Conservation (phyloP, 2,797 vertebrate genomes). For the Mus spretus region DNA sequence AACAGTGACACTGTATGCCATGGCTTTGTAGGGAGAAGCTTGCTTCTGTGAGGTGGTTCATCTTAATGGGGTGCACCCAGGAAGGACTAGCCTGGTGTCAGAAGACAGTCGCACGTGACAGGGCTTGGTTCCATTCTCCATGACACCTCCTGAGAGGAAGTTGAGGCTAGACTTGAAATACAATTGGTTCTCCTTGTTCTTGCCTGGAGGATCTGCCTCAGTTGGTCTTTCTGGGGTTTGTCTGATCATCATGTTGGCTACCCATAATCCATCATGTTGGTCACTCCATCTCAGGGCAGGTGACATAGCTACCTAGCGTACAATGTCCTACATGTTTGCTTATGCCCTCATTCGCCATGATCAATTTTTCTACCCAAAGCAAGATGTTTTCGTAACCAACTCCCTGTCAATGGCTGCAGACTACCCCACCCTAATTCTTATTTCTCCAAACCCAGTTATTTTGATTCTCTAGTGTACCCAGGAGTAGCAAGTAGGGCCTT, state of each 20-base stretch:
- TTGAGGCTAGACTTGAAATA: neutral
- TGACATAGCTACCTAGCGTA: neutral
- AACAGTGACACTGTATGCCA: neutral
- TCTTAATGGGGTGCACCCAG: neutral
- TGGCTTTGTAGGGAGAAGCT: neutral
- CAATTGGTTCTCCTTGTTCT: neutral
- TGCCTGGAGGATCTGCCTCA: neutral
- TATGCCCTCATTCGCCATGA: neutral
- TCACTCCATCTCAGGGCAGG: neutral
- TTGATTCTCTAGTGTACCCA: neutral
- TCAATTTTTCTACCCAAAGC: neutral
- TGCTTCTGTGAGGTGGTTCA: neutral
- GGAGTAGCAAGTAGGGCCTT: neutral
- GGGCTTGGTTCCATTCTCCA: neutral
- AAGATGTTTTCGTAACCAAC: neutral
- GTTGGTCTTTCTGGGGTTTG: conserved; percentile 28
- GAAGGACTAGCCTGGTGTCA: neutral
- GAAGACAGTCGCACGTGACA: neutral
- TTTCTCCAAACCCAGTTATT: neutral
- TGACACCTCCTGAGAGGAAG: conserved; percentile 12
- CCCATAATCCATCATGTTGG: neutral
- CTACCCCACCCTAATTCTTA: neutral
- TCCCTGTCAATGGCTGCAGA: neutral
- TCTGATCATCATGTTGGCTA: neutral
- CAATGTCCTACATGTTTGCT: neutral